Evolutionary conservation across 2,888 invertebrate genomes (phyloP).

Genomic region (Torymus aiolomorphi): DNA sequence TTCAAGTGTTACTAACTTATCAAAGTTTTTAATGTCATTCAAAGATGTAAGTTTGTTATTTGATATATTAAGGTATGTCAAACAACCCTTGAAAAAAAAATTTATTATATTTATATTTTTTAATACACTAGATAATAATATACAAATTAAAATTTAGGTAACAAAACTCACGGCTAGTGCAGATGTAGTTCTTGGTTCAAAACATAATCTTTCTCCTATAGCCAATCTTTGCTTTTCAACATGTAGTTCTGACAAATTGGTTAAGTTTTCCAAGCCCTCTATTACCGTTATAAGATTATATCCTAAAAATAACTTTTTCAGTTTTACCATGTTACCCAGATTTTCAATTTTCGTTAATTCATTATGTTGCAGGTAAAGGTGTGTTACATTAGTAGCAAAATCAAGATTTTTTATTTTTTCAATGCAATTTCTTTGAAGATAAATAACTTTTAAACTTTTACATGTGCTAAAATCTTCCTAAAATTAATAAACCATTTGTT

Average conservation of each 20-base stretch:
- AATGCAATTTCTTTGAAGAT: slow-evolving; percentile 89
- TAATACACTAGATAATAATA: not conserved
- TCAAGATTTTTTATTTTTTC: slow-evolving; percentile 84
- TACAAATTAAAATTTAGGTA: slow-evolving; percentile 5
- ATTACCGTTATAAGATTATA: slow-evolving; percentile 83
- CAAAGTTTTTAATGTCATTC: slow-evolving; percentile 77
- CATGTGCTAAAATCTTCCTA: slow-evolving; percentile 73
- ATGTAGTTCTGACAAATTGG: slow-evolving; percentile 81
- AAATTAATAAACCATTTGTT: slow-evolving; percentile 37
- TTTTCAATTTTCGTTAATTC: slow-evolving; percentile 84
- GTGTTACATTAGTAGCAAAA: slow-evolving; percentile 80
- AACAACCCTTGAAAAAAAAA: slow-evolving; percentile 75
- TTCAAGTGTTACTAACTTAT: slow-evolving; percentile 77
- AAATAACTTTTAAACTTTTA: slow-evolving; percentile 80
- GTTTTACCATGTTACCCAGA: slow-evolving; percentile 79
- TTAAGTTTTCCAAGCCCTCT: slow-evolving; percentile 81
- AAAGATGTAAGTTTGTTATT: slow-evolving; percentile 80
- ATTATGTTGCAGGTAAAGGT: slow-evolving; percentile 87
- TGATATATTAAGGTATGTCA: slow-evolving; percentile 81
- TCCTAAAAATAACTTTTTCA: slow-evolving; percentile 87
- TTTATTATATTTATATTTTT: too few relatives aligned
- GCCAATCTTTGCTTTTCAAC: slow-evolving; percentile 82
- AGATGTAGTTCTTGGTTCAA: slow-evolving; percentile 81
- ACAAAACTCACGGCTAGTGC: slow-evolving; percentile 78
- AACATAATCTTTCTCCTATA: slow-evolving; percentile 79